Base-by-base conservation (phyloP, 2,797 vertebrate species). In the Gambusia yucatana region DNA sequence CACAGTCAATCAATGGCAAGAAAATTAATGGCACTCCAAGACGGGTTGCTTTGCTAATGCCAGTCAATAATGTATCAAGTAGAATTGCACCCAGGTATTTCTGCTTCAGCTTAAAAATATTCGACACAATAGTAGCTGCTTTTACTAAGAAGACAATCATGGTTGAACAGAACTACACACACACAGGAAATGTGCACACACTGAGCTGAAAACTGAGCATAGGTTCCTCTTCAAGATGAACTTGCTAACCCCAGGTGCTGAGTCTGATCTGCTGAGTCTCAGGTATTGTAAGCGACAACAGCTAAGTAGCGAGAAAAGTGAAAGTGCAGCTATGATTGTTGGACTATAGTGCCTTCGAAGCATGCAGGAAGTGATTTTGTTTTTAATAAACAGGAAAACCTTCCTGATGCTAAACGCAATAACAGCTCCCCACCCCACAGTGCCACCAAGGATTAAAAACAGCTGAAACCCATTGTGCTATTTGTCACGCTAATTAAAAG, bases 401-500 rank as follows among this genome's bases (percentile, higher is more conserved):
- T 33, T 33, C 47, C 4, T 74, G 43, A 67, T 73, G 25, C 28
- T 73, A 28, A 79, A 82, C 43, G 77, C 20, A 70, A 61, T 10
- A 76, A 77, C 57, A 43, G 48, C 80, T 72, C 80, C 78, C 47
- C 16, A 50, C 41, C 52, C 50, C 17, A 57, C 17, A 82, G 20
- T 76, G n/a, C 50, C 63, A 46, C 78, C 6, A 28, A 36, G 52
- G n/a, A 78, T 72, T 46, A 75, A 72, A 78, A 74, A 67, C 44
- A 65, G 22, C 70, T 80, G 30, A 77, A 81, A 72, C 52, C 39
- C 36, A 65, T 70, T 3, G 28, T 33, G 55, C 75, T 52, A 33
- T 73, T 65, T 86, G 80, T 83, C 80, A 78, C 59, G 44, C 77
- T 76, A 83, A 85, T 88, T 86, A 84, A 81, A 78, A 67, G 57